Evolutionary conservation across 2,888 invertebrate genomes (phyloP), one percentile per base, ranked within the genome.

Genomic region (Serripes groenlandicus): DNA sequence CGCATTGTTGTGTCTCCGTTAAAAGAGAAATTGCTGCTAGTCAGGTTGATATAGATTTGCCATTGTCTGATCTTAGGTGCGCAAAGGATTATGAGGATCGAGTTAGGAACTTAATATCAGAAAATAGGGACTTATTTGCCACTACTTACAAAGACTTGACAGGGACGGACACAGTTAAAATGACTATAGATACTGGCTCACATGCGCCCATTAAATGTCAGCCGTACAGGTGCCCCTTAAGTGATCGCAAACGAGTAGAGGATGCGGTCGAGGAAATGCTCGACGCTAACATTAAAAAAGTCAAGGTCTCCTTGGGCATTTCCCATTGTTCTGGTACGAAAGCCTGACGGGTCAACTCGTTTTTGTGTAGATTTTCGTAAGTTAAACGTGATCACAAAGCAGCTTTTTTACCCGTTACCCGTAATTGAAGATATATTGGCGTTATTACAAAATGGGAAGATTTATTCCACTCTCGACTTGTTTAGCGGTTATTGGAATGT

Each of bases 181-280:
- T 75, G 56, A 34, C 9, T 11, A 62, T 62, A 1, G 42, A 73
- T 26, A 73, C 60, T 4, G n/a, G 37, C 11, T 26, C 68, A 56
- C 56, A 23, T 15, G 28, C 11, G 7, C 69, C 70, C 26, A 69
- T 76, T n/a, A 70, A 70, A 56, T 37, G 58, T 21, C 37, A 54
- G 28, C 49, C 58, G n/a, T 70, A 70, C 30, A 69, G 30, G 49
- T 62, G 52, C 5, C 71, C 70, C 11, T 52, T 62, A 11, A 35
- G 60, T 62, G 37, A 77, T 49, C 28, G 62, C 3, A 32, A 69
- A 34, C 35, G 30, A 26, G 71, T 77, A 42, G 71, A 77, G 58
- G 23, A 23, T 34, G 28, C 49, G 18, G 37, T 62, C 11, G 15
- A 30, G 11, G 32, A 62, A 62, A 37, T 66, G 26, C 26, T 66